Percentiles rank a stretch among this genome's conserved stretches.
Evolutionary conservation across 2,113 vertebrate genomes (phyloP).

Genomic region (Tricholaema leucomelas): DNA sequence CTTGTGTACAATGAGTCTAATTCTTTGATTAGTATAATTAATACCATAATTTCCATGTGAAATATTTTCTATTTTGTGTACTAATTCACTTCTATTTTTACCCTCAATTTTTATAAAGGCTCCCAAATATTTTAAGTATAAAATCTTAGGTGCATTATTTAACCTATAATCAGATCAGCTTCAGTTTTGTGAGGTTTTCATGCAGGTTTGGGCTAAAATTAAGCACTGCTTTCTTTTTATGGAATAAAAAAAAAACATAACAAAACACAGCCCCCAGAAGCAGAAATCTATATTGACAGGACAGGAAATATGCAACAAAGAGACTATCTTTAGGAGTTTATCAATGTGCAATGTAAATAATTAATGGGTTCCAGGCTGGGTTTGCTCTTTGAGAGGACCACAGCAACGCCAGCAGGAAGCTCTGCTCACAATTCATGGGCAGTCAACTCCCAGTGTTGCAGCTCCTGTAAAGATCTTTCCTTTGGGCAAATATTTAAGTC

Average conservation of each 20-base stretch:
- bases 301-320: background rate
- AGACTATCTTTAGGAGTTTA: background rate
- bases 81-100: background rate
- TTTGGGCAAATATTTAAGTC: background rate
- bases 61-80: background rate
- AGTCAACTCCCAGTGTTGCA: background rate
- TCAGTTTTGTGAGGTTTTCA: background rate
- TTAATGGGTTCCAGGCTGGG: background rate
- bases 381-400: background rate
- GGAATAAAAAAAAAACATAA: background rate
- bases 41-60: background rate
- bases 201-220: background rate
- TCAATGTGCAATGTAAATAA: background rate
- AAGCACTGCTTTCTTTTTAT: background rate
- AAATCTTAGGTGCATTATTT: background rate
- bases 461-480: background rate
- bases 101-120: background rate
- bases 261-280: background rate
- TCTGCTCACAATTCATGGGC: fast-evolving
- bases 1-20: background rate
- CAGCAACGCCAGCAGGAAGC: background rate
- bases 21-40: background rate
- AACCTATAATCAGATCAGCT: background rate
- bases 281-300: background rate
- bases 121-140: background rate